These are phyloP conservation scores for Amorpha juglandis DNA, from an alignment of 2,888 invertebrate genomes.

Conservation along the genomic window DNA sequence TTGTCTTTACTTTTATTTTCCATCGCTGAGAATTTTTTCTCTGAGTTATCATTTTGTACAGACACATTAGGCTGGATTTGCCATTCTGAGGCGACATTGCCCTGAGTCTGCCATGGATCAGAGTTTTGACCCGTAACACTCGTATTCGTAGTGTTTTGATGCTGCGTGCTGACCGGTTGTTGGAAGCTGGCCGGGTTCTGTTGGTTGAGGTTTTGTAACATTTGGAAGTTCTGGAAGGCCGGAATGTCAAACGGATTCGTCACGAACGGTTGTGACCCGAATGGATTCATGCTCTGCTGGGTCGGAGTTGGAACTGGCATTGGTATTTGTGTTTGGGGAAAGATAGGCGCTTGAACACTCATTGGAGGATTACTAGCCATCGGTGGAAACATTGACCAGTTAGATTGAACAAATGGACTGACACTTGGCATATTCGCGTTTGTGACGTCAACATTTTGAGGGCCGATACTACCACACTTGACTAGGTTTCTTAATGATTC, in stretches of 20 bases:
- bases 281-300: conserved; percentile 7
- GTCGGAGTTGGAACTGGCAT: background rate
- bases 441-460: background rate
- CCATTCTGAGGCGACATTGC: background rate
- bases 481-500: conserved; percentile 36
- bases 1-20: background rate
- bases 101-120: too few species aligned
- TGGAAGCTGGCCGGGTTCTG: background rate
- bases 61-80: background rate
- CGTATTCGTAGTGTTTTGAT: background rate
- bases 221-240: background rate
- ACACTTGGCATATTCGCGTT: background rate
- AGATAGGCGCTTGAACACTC: background rate
- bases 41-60: background rate
- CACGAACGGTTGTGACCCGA: background rate
- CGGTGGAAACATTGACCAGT: background rate
- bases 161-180: conserved; percentile 10
- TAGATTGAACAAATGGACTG: background rate
- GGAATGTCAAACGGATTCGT: conserved; percentile 1
- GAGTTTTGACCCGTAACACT: background rate
- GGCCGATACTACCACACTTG: conserved; percentile 28
- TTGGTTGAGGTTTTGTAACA: conserved; percentile 17
- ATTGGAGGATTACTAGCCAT: background rate
- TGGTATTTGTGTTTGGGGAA: background rate
- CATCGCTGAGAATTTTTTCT: background rate